A percentile compares a stretch with the other conserved stretches of the same genome.
phyloP scores from a whole-genome alignment of 2,797 vertebrate species.

The Neopelma chrysocephalum region DNA sequence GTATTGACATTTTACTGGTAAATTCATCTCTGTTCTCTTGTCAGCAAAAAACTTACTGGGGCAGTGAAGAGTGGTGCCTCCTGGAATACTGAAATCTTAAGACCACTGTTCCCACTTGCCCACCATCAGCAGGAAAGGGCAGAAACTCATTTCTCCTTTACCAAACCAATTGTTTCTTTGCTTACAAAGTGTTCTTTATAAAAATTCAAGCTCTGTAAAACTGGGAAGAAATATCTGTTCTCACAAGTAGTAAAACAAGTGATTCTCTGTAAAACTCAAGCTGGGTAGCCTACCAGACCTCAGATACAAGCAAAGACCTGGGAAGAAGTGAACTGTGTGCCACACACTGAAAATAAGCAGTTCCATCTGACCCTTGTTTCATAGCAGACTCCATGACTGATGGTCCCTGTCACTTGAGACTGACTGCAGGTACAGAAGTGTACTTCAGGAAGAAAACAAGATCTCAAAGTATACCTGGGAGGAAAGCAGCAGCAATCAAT shows the following conservation, averaged over 20 bases:
- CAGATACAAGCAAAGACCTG: background rate
- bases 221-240: background rate
- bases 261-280: background rate
- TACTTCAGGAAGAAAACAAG: background rate
- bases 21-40: background rate
- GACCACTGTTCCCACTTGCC: background rate
- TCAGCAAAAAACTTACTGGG: background rate
- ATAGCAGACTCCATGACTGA: background rate
- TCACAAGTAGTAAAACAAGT: background rate
- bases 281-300: background rate
- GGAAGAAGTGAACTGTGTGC: background rate
- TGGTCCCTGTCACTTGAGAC: background rate
- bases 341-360: background rate
- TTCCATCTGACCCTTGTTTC: background rate
- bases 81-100: background rate
- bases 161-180: background rate
- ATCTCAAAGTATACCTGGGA: background rate
- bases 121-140: background rate
- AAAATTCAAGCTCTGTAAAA: background rate
- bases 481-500: background rate
- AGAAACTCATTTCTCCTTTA: background rate
- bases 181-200: background rate
- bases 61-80: background rate
- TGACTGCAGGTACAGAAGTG: background rate
- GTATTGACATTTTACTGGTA: background rate